These are phyloP conservation scores for Epinephelus coioides DNA, from an alignment of 2,797 vertebrate genomes.

Conservation along the genomic window DNA sequence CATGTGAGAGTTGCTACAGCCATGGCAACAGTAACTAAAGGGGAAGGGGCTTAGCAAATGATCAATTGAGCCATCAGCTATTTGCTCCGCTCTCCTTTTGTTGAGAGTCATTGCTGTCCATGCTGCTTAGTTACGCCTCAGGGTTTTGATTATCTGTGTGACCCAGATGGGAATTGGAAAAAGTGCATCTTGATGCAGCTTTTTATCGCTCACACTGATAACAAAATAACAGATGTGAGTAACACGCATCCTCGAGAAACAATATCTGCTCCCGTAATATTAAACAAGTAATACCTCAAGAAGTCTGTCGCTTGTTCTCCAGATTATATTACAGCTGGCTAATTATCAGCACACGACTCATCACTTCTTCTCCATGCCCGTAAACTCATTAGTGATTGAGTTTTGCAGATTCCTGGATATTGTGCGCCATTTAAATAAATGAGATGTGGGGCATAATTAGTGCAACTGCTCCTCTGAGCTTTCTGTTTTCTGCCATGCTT, in stretches of 20 bases:
- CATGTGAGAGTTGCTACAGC: not conserved
- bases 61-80: constrained; percentile 9
- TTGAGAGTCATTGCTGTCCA: constrained; percentile 1
- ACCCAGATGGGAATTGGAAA: not conserved
- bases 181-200: not conserved
- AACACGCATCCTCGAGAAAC: not conserved
- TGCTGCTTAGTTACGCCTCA: not conserved
- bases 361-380: not conserved
- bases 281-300: constrained; percentile 7
- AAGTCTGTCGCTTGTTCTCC: constrained; percentile 9
- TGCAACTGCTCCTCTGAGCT: constrained; percentile 9
- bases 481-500: constrained; percentile 18
- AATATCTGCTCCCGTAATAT: constrained; percentile 14
- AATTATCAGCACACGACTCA: constrained; percentile 50
- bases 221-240: not conserved
- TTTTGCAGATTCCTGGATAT: constrained; percentile 38
- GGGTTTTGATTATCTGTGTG: constrained; percentile 9
- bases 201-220: not conserved
- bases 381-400: constrained; percentile 37
- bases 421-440: constrained; percentile 51
- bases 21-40: not conserved
- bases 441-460: constrained; percentile 35
- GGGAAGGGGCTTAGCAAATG: not conserved
- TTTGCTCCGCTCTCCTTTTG: not conserved
- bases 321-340: constrained; percentile 36